Conservation (phyloP, 2,888 invertebrate genomes). For the Alitta virens region DNA sequence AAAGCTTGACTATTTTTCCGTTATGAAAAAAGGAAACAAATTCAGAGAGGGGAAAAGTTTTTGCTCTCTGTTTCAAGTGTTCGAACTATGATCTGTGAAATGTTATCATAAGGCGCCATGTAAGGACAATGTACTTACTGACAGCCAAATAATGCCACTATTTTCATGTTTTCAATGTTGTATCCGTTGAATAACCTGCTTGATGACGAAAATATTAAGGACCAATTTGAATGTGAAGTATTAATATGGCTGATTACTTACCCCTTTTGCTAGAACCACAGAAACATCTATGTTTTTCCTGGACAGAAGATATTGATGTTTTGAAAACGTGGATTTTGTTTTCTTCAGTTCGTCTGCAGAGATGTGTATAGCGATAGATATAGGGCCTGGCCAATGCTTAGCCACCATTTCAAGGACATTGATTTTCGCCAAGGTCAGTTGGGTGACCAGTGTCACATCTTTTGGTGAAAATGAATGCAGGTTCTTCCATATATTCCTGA, state of each 20-base stretch:
- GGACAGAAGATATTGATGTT: background rate
- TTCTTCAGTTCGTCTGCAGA: background rate
- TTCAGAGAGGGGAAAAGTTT: too few species aligned
- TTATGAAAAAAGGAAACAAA: too few species aligned
- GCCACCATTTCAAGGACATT: background rate
- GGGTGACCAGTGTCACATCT: background rate
- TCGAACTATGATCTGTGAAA: too few species aligned
- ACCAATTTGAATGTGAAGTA: background rate
- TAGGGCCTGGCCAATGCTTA: background rate
- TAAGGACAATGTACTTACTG: too few species aligned
- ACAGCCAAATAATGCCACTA: too few species aligned
- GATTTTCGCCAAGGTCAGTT: background rate
- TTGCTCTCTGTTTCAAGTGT: too few species aligned
- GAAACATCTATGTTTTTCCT: background rate
- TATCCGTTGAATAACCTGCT: background rate
- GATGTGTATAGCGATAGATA: background rate
- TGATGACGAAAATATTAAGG: background rate
- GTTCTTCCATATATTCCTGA: background rate
- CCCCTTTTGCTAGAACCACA: background rate
- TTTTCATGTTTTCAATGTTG: too few species aligned
- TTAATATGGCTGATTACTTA: too few species aligned
- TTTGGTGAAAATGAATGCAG: background rate
- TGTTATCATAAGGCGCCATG: too few species aligned
- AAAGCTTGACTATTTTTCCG: too few species aligned
- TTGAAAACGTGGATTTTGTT: background rate